phyloP scores from a whole-genome alignment of 2,113 vertebrate species.

The Glaucidium brasilianum region DNA sequence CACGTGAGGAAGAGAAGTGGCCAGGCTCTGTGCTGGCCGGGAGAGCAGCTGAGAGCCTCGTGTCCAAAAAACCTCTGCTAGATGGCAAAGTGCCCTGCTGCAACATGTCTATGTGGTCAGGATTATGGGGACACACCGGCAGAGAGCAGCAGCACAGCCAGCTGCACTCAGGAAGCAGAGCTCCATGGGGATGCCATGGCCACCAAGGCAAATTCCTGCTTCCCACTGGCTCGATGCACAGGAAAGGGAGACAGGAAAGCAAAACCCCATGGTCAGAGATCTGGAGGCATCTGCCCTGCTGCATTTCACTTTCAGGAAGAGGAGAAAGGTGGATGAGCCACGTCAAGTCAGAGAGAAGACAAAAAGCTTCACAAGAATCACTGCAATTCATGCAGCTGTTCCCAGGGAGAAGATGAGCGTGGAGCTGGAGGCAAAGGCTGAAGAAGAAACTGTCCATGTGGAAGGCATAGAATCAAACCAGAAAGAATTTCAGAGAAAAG shows the following conservation, averaged over 20 bases:
- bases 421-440: background rate
- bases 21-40: background rate
- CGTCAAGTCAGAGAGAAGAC: background rate
- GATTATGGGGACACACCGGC: background rate
- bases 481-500: background rate
- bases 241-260: background rate
- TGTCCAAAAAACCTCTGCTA: background rate
- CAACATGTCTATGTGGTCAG: rapidly evolving
- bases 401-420: background rate
- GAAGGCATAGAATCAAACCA: background rate
- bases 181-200: background rate
- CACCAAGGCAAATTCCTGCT: background rate
- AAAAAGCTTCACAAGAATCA: background rate
- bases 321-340: background rate
- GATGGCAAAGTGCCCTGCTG: background rate
- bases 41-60: background rate
- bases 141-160: background rate
- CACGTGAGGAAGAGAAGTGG: rapidly evolving
- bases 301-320: background rate
- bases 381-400: rapidly evolving
- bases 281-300: background rate
- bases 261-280: rapidly evolving
- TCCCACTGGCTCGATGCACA: rapidly evolving
- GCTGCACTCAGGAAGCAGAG: background rate
- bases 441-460: background rate